Base-by-base conservation (phyloP, 2,888 invertebrate genomes). In the Stictocephala bisonia region DNA sequence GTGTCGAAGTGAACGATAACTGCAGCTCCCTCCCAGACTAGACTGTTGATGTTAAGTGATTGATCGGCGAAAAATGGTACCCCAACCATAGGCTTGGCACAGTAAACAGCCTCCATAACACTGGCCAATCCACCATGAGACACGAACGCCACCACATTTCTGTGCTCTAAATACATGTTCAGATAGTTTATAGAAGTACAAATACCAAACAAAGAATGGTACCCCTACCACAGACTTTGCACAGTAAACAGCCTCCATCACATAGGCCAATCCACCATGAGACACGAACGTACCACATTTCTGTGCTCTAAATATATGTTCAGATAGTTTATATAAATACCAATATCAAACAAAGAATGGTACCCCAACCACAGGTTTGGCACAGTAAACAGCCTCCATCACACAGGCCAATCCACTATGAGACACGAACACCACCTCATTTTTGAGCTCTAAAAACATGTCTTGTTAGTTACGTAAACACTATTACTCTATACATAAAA, bases 321-420 rank as follows among this genome's bases (percentile, higher is more conserved):
- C n/a, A n/a, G n/a, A n/a, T n/a, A n/a, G n/a, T n/a, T n/a, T n/a
- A n/a, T n/a, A 9, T 35, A 35, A 35, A 9, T 35, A 35, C 35
- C 35, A 9, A 13, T 7, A 35, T 35, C 35, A 35, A n/a, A n/a
- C n/a, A 66, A 83, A 82, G 9, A 84, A 77, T 0, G 85, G 84
- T 31, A 86, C 76, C 0, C 84, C 85, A 9, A 86, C 74, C 2
- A 86, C 78, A 0, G 86, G 85, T 2, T 85, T 84, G 2, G 82
- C 86, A 72, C 83, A 82, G 78, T 83, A 82, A 1, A 84, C 80
- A 0, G 86, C 83, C 77, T 87, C 88, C 20, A 84, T 84, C 3
- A 84, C 82, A 58, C 87, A 85, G 20, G 87, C 81, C 13, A 87
- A 81, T 0, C 87, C 88, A 0, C 86, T 86, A 77, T 88, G 88